A percentile compares a stretch with the other conserved stretches of the same genome.
These are phyloP conservation scores for Euplagia quadripunctaria DNA, from an alignment of 2,888 invertebrate genomes.

Conservation along the genomic window DNA sequence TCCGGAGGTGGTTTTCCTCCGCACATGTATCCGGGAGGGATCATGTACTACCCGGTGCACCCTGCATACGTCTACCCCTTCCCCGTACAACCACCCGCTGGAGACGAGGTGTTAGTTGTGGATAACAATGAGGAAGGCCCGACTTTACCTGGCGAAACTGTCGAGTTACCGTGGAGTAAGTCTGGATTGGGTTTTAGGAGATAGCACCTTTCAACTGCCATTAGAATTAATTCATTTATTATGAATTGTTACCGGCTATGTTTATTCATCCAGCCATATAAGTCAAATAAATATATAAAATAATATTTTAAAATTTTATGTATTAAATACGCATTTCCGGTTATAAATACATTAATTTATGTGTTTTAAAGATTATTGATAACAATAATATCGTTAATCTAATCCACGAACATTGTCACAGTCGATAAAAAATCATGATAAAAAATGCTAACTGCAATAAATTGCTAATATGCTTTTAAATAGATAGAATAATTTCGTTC, in stretches of 20 bases:
- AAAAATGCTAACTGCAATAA: conserved; percentile 29
- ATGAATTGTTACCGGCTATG: background rate
- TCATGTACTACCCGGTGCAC: conserved; percentile 78
- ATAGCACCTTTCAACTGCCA: conserved; percentile 63
- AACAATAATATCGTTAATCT: conserved; percentile 44
- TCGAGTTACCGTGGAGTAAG: conserved; percentile 85
- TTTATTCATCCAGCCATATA: background rate
- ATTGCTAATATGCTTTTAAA: conserved; percentile 8
- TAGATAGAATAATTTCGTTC: conserved; percentile 4
- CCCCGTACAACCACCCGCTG: conserved; percentile 58
- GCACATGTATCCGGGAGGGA: conserved; percentile 63
- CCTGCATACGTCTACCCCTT: conserved; percentile 82
- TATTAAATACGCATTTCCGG: background rate
- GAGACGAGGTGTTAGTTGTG: conserved; percentile 64
- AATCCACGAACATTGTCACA: conserved; percentile 37
- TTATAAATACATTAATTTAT: background rate
- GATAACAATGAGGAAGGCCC: conserved; percentile 70
- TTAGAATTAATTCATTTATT: conserved; percentile 18
- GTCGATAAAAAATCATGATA: conserved; percentile 43
- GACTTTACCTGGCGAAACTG: conserved; percentile 81
- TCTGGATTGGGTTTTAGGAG: conserved; percentile 62
- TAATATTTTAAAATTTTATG: background rate
- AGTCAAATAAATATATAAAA: too few species aligned
- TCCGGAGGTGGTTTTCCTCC: conserved; percentile 42
- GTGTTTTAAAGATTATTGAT: background rate